These are phyloP conservation scores for Tragelaphus imberbis DNA, from an alignment of 2,113 vertebrate species.

Conservation along the genomic window DNA sequence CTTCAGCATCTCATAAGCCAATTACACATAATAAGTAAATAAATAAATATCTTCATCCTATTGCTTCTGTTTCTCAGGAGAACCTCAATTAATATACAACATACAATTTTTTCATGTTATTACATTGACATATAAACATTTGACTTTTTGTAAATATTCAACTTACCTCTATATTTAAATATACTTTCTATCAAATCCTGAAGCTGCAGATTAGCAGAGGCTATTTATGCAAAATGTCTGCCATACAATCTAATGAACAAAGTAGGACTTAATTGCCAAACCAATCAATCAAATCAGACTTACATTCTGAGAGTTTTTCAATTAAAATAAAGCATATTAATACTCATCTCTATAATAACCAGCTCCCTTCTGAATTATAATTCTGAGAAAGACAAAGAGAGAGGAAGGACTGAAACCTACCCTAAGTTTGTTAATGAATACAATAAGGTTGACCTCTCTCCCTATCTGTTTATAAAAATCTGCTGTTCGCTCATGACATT, in stretches of 20 bases:
- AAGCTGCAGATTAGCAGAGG: neutral
- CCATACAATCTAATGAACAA: neutral
- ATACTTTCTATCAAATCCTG: neutral
- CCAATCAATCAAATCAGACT: neutral
- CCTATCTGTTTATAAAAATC: neutral
- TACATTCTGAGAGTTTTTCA: neutral
- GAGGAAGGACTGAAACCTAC: neutral
- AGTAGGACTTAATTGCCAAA: neutral
- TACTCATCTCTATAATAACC: neutral
- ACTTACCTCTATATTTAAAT: neutral
- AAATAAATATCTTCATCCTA: neutral
- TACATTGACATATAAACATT: neutral
- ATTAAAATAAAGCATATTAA: neutral
- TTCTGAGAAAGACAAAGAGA: slow-evolving; percentile 49
- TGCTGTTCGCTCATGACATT: neutral
- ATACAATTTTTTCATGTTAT: neutral
- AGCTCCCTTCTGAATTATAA: neutral
- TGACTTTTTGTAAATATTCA: neutral
- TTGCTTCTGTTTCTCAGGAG: neutral
- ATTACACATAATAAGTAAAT: neutral
- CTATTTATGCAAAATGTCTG: neutral
- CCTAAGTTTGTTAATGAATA: neutral
- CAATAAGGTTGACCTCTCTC: neutral
- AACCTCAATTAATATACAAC: neutral
- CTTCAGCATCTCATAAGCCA: neutral